Conservation (phyloP, 2,888 invertebrate genomes). For the Drosophila melanosoma region DNA sequence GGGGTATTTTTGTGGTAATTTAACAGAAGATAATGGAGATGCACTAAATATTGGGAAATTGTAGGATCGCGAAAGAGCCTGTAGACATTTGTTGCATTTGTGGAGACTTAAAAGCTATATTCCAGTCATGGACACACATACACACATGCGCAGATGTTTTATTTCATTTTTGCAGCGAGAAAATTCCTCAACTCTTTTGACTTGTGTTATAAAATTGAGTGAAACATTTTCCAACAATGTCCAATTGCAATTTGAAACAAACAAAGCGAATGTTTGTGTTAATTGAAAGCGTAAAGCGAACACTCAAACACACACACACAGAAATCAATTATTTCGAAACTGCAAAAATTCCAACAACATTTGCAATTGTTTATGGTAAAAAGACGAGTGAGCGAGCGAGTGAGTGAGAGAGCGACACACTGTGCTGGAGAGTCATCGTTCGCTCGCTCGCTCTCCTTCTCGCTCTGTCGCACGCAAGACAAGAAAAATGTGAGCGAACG, state of each 20-base stretch:
- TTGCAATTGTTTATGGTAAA: conserved; percentile 77
- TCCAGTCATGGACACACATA: conserved; percentile 8
- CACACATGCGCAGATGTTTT: conserved; percentile 75
- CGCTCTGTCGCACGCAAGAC: conserved; percentile 18
- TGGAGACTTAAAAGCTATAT: neutral
- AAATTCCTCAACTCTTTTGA: conserved; percentile 69
- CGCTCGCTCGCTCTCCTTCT: neutral
- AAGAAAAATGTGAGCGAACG: conserved; percentile 66
- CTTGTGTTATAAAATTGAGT: conserved; percentile 57
- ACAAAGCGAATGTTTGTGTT: conserved; percentile 79
- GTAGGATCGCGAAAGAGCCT: neutral
- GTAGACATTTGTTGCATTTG: neutral
- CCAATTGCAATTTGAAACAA: conserved; percentile 78
- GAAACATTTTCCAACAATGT: conserved; percentile 77
- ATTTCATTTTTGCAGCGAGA: conserved; percentile 51
- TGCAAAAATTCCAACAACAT: conserved; percentile 79
- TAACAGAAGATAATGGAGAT: neutral
- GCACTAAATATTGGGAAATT: neutral
- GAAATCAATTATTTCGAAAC: conserved; percentile 80
- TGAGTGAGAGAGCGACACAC: conserved; percentile 14
- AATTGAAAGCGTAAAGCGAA: conserved; percentile 78
- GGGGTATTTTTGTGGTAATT: conserved; percentile 4
- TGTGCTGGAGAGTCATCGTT: conserved; percentile 16
- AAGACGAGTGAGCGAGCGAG: conserved; percentile 23
- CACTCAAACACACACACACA: conserved; percentile 16